These are phyloP conservation scores for Machimus atricapillus DNA, from an alignment of 2,888 invertebrate genomes.

Conservation along the genomic window DNA sequence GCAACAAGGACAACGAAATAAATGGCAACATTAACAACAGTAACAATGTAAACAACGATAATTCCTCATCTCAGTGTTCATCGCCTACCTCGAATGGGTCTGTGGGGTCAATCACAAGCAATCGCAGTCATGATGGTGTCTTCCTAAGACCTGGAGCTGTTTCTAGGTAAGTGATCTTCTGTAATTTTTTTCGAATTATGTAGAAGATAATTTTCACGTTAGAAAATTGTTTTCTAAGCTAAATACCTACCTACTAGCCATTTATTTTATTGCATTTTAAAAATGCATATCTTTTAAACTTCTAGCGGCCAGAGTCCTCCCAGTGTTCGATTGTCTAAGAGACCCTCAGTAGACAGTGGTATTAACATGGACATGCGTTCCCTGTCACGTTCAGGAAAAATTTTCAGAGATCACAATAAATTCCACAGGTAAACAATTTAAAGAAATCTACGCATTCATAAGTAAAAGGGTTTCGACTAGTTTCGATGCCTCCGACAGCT, in stretches of 20 bases:
- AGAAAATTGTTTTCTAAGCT: neutral
- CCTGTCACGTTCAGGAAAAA: constrained; percentile 58
- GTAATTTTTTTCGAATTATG: neutral
- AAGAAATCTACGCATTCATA: neutral
- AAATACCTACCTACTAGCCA: neutral
- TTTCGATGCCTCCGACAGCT: constrained; percentile 63
- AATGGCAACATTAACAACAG: neutral
- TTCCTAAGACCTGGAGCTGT: constrained; percentile 74
- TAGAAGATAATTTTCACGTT: neutral
- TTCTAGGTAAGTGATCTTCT: constrained; percentile 62
- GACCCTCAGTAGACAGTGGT: constrained; percentile 81
- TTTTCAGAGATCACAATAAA: constrained; percentile 62
- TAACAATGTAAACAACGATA: constrained; percentile 44
- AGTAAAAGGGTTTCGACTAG: constrained; percentile 45
- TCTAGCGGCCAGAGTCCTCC: constrained; percentile 61
- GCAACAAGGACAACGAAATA: constrained; percentile 39
- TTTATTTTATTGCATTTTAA: neutral
- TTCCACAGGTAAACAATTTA: constrained; percentile 55
- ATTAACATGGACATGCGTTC: constrained; percentile 73
- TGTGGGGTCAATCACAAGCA: constrained; percentile 48
- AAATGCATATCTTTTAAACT: neutral
- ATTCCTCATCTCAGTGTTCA: constrained; percentile 49
- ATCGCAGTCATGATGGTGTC: constrained; percentile 71
- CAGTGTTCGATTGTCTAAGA: constrained; percentile 67
- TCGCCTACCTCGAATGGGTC: constrained; percentile 52